A percentile compares a stretch with the other conserved stretches of the same genome.
Conservation (phyloP, 2,888 invertebrate genomes). For the Eudasyphora cyanicolor region DNA sequence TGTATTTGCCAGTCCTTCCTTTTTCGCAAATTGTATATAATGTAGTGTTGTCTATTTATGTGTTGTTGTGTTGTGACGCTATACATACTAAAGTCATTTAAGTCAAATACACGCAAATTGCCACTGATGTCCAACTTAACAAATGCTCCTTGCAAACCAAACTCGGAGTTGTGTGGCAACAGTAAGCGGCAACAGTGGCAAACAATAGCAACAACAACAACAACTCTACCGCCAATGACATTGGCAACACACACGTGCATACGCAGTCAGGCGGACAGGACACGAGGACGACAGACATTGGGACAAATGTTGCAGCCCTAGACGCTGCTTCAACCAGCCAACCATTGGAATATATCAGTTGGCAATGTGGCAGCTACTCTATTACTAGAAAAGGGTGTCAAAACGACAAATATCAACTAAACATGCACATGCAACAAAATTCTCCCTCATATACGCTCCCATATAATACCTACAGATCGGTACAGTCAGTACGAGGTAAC, state of each 20-base stretch:
- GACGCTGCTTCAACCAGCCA: neutral
- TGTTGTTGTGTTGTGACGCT: slow-evolving; percentile 44
- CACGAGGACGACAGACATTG: neutral
- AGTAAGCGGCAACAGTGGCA: slow-evolving; percentile 25
- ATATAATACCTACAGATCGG: slow-evolving; percentile 40
- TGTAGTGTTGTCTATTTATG: slow-evolving; percentile 47
- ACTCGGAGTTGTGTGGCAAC: slow-evolving; percentile 12
- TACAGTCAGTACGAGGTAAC: slow-evolving; percentile 1
- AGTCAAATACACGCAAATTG: slow-evolving; percentile 69
- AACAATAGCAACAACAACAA: neutral
- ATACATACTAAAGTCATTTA: slow-evolving; percentile 68
- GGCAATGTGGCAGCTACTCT: slow-evolving; percentile 58
- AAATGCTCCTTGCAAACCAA: slow-evolving; percentile 54
- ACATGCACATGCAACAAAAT: slow-evolving; percentile 58
- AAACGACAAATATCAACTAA: slow-evolving; percentile 66
- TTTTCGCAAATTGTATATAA: slow-evolving; percentile 36
- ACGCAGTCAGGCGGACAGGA: neutral
- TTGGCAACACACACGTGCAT: neutral
- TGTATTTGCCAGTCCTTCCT: neutral
- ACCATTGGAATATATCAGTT: slow-evolving; percentile 46
- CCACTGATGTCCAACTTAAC: slow-evolving; percentile 63
- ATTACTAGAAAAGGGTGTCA: slow-evolving; percentile 64
- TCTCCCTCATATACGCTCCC: slow-evolving; percentile 13
- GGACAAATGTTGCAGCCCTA: neutral
- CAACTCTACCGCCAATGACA: slow-evolving; percentile 15